Base-by-base conservation (phyloP, 2,113 vertebrate genomes). In the Malurus alboscapulatus region DNA sequence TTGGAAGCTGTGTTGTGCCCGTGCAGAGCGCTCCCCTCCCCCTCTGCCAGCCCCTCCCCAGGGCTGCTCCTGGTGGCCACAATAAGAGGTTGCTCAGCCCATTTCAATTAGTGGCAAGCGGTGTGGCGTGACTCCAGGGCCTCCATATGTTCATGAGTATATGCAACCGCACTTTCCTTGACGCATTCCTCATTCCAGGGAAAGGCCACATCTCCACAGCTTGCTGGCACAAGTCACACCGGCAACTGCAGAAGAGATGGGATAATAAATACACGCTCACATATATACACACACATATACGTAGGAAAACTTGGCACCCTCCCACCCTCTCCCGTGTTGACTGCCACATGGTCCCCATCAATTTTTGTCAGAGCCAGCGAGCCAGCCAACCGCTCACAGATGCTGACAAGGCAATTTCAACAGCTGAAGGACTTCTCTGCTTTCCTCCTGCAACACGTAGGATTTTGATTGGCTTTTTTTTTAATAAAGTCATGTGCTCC, bases 271-370 rank as follows among this genome's bases (percentile, higher is more conserved):
- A 88, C 92, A 86, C 90, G 29, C 88, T 93, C 88, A 58, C 69
- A 95, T 47, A 83, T 11, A 91, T 1, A 89, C 36, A 92, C 57
- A 94, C 73, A 93, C 54, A 88, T 82, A 95, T 36, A 96, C 58
- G 6, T n/a, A 90, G 92, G 81, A 94, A 90, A 83, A 69, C 57
- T 90, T 94, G 93, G 95, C 92, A 79, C 68, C 55, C n/a, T 77
- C 89, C 82, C 94, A 74, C 89, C 72, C 93, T 93, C 82, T 95
- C 91, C 96, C 87, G 9, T 93, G 84, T 95, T 92, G 84, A 79
- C 87, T 89, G 89, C 94, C 95, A 96, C 95, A 93, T 95, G 96
- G 95, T 93, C 94, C 93, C 84, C 93, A 95, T 96, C 94, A 96
- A 94, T 96, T 96, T 96, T 87, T 95, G 87, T 94, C 82, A 91